These are phyloP conservation scores for Chlorodrepanis virens DNA, from an alignment of 2,113 vertebrate genomes.

Conservation along the genomic window DNA sequence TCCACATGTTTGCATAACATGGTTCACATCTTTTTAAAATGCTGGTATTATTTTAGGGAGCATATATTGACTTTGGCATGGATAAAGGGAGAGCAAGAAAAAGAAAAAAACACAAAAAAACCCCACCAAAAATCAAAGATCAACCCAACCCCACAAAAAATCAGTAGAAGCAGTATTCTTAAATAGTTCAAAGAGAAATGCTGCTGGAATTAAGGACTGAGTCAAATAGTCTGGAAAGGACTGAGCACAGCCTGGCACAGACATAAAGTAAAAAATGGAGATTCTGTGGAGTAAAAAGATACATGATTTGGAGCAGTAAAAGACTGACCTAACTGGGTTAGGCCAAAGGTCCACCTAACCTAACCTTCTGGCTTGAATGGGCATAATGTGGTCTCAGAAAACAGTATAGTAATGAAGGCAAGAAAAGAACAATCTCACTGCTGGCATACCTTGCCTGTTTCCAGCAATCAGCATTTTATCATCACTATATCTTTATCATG, in stretches of 20 bases:
- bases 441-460: neutral
- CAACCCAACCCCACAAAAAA: rapidly evolving
- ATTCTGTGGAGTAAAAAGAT: neutral
- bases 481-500: neutral
- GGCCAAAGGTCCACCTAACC: neutral
- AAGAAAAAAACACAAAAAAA: neutral
- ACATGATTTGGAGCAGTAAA: neutral
- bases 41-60: neutral
- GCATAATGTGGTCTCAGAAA: neutral
- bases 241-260: neutral
- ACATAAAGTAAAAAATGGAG: neutral
- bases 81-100: neutral
- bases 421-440: neutral
- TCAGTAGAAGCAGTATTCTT: neutral
- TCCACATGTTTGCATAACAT: neutral
- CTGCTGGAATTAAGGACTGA: neutral
- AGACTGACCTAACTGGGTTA: neutral
- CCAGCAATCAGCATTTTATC: neutral
- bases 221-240: neutral
- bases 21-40: neutral
- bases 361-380: neutral
- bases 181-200: neutral
- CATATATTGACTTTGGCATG: neutral
- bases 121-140: neutral
- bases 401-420: neutral